Conservation (phyloP, 2,888 invertebrate genomes). For the Quadroppia sp. region DNA sequence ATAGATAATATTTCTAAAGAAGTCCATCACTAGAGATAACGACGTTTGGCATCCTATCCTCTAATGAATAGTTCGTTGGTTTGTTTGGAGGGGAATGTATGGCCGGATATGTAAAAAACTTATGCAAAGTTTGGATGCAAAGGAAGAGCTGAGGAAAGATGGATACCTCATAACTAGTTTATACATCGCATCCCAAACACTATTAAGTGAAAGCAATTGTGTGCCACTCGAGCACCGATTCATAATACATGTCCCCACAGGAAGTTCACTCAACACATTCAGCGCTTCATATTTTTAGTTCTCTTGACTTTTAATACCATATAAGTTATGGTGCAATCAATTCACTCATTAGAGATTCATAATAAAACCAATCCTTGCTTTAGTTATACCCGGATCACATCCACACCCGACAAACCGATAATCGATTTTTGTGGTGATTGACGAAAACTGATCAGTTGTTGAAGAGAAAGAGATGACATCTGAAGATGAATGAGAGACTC, state of each 20-base stretch:
- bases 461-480: not conserved
- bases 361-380: not conserved
- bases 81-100: not conserved
- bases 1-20: not conserved
- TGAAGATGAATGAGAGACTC: conserved; percentile 13
- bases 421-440: not conserved
- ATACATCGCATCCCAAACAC: not conserved
- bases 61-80: conserved; percentile 21
- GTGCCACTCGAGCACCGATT: conserved; percentile 20
- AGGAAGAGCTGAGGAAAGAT: not conserved
- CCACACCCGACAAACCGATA: not conserved
- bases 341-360: not conserved
- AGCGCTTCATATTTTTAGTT: conserved; percentile 10
- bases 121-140: not conserved
- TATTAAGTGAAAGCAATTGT: conserved; percentile 15
- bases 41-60: conserved; percentile 19
- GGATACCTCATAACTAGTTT: conserved; percentile 29
- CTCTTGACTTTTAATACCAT: not conserved
- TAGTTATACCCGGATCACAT: not conserved
- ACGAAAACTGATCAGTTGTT: not conserved
- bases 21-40: conserved; percentile 15
- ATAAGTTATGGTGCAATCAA: not conserved
- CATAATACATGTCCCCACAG: conserved; percentile 23
- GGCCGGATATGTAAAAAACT: conserved; percentile 32
- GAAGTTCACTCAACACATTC: conserved; percentile 7